Conservation (phyloP, 2,113 vertebrate species). For the Peromyscus maniculatus region DNA sequence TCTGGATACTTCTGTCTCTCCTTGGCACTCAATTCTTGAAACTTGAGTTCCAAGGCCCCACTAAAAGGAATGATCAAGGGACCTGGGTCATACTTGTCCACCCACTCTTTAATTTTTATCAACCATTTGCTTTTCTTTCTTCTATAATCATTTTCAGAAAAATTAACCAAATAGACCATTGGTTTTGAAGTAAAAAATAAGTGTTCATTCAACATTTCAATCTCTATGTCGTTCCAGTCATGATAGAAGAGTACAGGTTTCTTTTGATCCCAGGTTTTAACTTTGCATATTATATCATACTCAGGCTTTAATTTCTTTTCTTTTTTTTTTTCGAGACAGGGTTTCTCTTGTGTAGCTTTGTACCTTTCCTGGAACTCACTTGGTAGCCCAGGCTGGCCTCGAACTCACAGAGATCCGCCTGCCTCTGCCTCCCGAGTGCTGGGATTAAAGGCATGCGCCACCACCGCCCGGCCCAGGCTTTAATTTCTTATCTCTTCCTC, state of each 20-base stretch:
- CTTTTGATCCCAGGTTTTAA: constrained; percentile 98
- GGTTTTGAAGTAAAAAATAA: constrained; percentile 98
- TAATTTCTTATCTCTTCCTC: constrained; percentile 95
- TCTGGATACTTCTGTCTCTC: constrained; percentile 94
- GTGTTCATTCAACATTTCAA: constrained; percentile 98
- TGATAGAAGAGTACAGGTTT: constrained; percentile 94
- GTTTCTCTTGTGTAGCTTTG: no score
- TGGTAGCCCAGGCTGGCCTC: no score
- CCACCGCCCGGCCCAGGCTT: constrained; percentile 87
- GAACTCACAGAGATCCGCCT: no score
- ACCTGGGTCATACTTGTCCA: constrained; percentile 97
- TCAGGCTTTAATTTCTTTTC: constrained; percentile 95
- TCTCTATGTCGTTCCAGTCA: constrained; percentile 97
- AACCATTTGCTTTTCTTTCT: constrained; percentile 86
- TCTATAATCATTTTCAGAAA: constrained; percentile 91
- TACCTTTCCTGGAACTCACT: no score
- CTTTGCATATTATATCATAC: constrained; percentile 98
- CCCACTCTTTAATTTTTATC: constrained; percentile 99
- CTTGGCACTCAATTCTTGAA: constrained; percentile 94
- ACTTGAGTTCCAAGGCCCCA: constrained; percentile 96
- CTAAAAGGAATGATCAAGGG: constrained; percentile 98
- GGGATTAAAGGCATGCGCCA: no score
- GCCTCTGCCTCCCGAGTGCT: no score
- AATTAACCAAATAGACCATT: constrained; percentile 98
- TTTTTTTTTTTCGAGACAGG: no score